phyloP scores from a whole-genome alignment of 2,113 vertebrate genomes.

The Pachypanchax playfairii region DNA sequence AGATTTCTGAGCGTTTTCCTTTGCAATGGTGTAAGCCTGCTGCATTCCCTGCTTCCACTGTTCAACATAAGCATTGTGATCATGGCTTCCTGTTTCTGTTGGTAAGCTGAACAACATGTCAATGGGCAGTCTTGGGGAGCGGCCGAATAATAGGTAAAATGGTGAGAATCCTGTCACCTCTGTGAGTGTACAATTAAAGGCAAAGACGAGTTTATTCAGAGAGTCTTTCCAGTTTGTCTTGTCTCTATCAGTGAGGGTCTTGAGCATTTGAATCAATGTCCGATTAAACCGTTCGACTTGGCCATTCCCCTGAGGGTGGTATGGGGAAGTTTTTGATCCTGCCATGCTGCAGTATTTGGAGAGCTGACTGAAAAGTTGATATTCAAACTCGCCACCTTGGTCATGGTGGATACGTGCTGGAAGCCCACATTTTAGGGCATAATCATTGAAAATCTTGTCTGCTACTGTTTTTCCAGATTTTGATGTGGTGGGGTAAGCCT shows the following conservation, averaged over 20 bases:
- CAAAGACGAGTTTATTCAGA: slow-evolving; percentile 11
- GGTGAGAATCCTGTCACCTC: slow-evolving; percentile 26
- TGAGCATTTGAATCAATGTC: slow-evolving; percentile 17
- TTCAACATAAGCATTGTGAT: background rate
- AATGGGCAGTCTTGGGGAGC: slow-evolving; percentile 1
- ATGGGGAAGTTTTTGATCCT: background rate
- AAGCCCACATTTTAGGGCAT: too few species aligned
- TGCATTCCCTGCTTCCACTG: slow-evolving; percentile 2
- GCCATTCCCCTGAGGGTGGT: background rate
- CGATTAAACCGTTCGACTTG: background rate
- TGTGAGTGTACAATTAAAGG: slow-evolving; percentile 1
- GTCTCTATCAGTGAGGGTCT: slow-evolving; percentile 1
- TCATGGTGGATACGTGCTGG: too few species aligned
- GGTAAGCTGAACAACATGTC: slow-evolving; percentile 16
- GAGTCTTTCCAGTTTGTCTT: slow-evolving; percentile 25
- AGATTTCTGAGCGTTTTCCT: background rate
- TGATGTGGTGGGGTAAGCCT: slow-evolving; percentile 4
- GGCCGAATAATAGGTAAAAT: slow-evolving; percentile 16
- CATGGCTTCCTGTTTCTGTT: background rate
- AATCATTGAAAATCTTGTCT: slow-evolving; percentile 7
- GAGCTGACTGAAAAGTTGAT: background rate
- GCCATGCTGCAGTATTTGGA: background rate
- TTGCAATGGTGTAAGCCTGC: background rate
- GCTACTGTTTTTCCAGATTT: slow-evolving; percentile 9
- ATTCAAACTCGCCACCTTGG: slow-evolving; percentile 7